A percentile compares a stretch with the other conserved stretches of the same genome.
These are phyloP conservation scores for Lagopus leucura DNA, from an alignment of 2,113 vertebrate species.

Conservation along the genomic window DNA sequence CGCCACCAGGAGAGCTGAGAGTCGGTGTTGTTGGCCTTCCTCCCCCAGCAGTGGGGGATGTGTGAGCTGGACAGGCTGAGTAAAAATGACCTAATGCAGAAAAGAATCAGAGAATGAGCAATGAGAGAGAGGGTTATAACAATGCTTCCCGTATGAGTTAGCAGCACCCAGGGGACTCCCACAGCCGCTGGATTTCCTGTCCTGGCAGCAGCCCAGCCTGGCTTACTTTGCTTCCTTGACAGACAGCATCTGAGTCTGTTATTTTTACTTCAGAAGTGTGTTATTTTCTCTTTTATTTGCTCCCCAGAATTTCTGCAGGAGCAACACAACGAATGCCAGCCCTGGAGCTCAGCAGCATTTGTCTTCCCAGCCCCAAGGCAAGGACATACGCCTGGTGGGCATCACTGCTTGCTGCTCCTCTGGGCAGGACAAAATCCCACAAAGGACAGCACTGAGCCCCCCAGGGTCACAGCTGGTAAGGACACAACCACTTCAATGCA, in stretches of 20 bases:
- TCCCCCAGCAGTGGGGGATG: not conserved
- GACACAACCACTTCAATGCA: not conserved
- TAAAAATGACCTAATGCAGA: conserved; percentile 48
- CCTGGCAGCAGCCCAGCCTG: not conserved
- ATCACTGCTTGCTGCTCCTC: not conserved
- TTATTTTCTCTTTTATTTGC: not conserved
- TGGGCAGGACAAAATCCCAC: not conserved
- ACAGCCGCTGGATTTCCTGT: conserved; percentile 3
- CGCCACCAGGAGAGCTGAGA: fast-evolving
- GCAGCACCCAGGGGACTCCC: conserved; percentile 7
- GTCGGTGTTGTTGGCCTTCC: fast-evolving
- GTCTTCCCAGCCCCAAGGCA: not conserved
- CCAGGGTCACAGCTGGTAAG: not conserved
- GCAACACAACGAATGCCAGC: not conserved
- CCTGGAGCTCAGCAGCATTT: not conserved
- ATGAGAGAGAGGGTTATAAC: not conserved
- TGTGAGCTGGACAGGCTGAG: conserved; percentile 28
- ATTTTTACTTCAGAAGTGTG: not conserved
- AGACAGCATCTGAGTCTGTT: not conserved
- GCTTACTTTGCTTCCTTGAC: not conserved
- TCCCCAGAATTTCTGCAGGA: not conserved
- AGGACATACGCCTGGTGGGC: not conserved
- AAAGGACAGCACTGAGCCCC: not conserved
- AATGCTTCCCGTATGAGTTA: conserved; percentile 14
- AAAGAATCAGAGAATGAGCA: conserved; percentile 27